These are phyloP conservation scores for Diorhabda elongata DNA, from an alignment of 1,140 invertebrate species.

Conservation along the genomic window DNA sequence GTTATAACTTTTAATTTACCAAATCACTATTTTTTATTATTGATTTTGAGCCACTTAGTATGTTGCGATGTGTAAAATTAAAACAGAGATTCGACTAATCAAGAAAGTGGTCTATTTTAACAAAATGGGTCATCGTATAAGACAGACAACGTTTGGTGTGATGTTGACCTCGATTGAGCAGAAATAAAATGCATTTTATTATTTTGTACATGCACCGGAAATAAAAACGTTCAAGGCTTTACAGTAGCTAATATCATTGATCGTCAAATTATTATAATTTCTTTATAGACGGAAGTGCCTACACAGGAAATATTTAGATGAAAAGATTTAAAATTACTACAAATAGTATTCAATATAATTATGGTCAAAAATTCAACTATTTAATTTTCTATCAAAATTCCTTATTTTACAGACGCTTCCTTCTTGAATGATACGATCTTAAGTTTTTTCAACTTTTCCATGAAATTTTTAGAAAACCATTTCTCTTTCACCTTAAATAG, in stretches of 20 bases:
- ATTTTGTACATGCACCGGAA: background rate
- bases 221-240: background rate
- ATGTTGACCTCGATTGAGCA: background rate
- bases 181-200: background rate
- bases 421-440: too few species aligned
- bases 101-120: background rate
- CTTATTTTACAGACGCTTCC: too few species aligned
- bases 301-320: background rate
- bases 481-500: too few species aligned
- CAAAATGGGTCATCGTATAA: conserved; percentile 1
- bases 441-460: too few species aligned
- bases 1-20: too few species aligned
- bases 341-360: too few species aligned
- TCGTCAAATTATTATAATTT: background rate
- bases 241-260: background rate
- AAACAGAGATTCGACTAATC: background rate
- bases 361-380: too few species aligned
- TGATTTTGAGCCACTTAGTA: too few species aligned
- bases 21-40: too few species aligned
- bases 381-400: too few species aligned
- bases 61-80: background rate
- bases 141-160: background rate
- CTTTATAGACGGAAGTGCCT: background rate
- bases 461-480: too few species aligned
- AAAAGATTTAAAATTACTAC: too few species aligned